These are phyloP conservation scores for Anguilla anguilla DNA, from an alignment of 2,797 vertebrate genomes.

Conservation along the genomic window DNA sequence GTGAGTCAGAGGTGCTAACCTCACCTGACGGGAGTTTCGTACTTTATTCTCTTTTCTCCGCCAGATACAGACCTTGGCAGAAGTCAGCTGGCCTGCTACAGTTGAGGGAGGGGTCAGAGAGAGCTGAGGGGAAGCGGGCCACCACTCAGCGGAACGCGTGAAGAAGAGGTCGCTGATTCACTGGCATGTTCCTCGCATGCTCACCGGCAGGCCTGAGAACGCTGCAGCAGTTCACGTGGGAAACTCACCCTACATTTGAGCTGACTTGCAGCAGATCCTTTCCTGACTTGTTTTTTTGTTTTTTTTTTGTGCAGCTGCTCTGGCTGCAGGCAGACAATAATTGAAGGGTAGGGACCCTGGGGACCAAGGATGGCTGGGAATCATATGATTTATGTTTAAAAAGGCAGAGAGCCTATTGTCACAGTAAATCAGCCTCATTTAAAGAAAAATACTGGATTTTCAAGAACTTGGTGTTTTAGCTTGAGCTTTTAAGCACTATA, in stretches of 20 bases:
- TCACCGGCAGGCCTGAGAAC: background rate
- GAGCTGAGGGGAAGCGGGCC: background rate
- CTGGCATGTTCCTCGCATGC: background rate
- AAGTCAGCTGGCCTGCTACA: background rate
- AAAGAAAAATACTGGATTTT: background rate
- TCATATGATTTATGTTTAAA: background rate
- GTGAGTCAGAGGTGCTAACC: background rate
- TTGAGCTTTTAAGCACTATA: background rate
- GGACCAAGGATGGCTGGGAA: background rate
- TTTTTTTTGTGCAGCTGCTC: background rate
- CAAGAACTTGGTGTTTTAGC: conserved; percentile 1
- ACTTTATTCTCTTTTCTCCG: background rate
- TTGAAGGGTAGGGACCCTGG: conserved; percentile 8
- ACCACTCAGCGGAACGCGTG: background rate
- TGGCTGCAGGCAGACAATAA: background rate
- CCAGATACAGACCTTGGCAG: background rate
- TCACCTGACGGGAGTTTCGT: background rate
- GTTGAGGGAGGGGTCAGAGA: background rate
- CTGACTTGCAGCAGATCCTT: conserved; percentile 1
- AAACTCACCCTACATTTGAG: background rate
- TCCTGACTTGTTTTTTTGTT: no score
- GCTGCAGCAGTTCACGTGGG: background rate
- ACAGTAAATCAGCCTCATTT: background rate
- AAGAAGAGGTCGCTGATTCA: conserved; percentile 8
- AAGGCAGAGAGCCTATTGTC: background rate